A percentile compares a stretch with the other conserved stretches of the same genome.
phyloP scores from a whole-genome alignment of 2,888 invertebrate species.

The Allygus modestus region DNA sequence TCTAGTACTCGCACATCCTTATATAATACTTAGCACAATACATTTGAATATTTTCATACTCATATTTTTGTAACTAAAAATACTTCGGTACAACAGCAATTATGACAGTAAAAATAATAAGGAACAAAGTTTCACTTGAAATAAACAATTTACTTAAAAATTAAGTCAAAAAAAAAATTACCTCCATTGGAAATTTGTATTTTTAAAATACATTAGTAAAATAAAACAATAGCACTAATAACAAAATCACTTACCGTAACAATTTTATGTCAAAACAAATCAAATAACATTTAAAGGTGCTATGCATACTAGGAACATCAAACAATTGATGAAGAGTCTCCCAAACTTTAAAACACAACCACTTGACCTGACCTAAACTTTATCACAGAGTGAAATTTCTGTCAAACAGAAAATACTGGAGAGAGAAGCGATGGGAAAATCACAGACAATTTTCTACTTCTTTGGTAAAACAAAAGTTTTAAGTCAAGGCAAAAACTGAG shows the following conservation, averaged over 20 bases:
- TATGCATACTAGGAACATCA: conserved; percentile 26
- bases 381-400: conserved; percentile 37
- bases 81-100: background rate
- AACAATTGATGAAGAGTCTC: background rate
- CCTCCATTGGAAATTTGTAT: too few relatives aligned
- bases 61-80: background rate
- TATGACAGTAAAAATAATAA: background rate
- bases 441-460: conserved; percentile 28
- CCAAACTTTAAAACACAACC: background rate
- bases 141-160: background rate
- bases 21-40: background rate
- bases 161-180: background rate
- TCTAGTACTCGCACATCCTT: background rate
- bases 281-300: background rate
- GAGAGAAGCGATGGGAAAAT: conserved; percentile 19
- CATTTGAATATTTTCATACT: background rate
- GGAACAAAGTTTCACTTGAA: background rate
- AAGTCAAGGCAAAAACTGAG: conserved; percentile 25
- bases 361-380: conserved; percentile 44
- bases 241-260: background rate
- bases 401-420: background rate
- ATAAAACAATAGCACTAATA: background rate
- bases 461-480: conserved; percentile 17
- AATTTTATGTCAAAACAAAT: conserved; percentile 1
- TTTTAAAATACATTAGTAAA: background rate